phyloP scores from a whole-genome alignment of 2,888 invertebrate species.

The Eucriotettix oculatus region DNA sequence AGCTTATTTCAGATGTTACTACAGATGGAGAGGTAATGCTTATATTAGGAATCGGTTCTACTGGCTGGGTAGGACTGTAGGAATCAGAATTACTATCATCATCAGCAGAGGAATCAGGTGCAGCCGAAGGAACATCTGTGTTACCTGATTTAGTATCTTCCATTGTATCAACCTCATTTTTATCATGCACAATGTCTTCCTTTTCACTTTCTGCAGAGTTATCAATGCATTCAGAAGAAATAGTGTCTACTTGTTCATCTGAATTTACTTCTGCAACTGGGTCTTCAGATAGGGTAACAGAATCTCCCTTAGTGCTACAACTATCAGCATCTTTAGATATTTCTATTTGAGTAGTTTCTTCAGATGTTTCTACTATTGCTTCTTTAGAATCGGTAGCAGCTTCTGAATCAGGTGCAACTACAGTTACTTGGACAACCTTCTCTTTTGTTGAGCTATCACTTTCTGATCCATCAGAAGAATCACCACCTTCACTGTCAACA shows the following conservation, averaged over 20 bases:
- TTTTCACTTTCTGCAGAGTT: too few relatives aligned
- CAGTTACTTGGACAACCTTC: too few relatives aligned
- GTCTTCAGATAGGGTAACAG: not conserved
- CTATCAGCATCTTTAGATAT: too few relatives aligned
- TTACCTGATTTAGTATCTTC: not conserved
- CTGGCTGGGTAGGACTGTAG: not conserved
- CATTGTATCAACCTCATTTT: too few relatives aligned
- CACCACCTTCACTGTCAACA: not conserved
- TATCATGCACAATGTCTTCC: too few relatives aligned
- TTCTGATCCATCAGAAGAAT: not conserved
- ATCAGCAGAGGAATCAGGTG: not conserved
- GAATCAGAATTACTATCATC: not conserved
- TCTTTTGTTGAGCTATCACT: too few relatives aligned
- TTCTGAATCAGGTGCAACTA: too few relatives aligned
- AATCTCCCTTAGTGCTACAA: too few relatives aligned
- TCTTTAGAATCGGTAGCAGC: too few relatives aligned
- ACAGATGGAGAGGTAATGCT: not conserved
- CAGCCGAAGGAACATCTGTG: not conserved
- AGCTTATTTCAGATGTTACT: not conserved
- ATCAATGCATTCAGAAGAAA: too few relatives aligned
- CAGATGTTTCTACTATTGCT: too few relatives aligned
- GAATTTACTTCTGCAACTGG: not conserved
- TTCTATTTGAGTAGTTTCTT: too few relatives aligned
- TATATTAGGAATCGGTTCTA: not conserved
- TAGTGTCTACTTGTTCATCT: not conserved